These are phyloP conservation scores for Endomychus coccineus DNA, from an alignment of 2,888 invertebrate genomes.

Conservation along the genomic window DNA sequence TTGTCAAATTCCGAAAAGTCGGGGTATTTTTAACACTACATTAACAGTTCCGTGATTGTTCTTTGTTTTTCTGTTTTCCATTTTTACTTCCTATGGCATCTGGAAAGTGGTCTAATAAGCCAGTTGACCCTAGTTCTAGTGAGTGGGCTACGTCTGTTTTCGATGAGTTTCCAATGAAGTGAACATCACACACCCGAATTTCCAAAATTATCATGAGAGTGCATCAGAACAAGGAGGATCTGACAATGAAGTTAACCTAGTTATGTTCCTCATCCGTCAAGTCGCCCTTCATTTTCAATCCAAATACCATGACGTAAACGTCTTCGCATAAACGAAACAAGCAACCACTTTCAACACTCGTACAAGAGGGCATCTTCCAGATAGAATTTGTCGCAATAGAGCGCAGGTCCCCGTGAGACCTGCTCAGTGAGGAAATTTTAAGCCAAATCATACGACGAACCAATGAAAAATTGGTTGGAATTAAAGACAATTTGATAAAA, in stretches of 20 bases:
- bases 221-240: neutral
- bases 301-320: no score
- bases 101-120: no score
- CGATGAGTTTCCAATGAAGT: neutral
- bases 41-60: no score
- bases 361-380: slow-evolving; percentile 2
- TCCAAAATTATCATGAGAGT: slow-evolving; percentile 2
- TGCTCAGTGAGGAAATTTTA: slow-evolving; percentile 5
- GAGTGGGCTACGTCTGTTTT: slow-evolving; percentile 2
- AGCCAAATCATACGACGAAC: slow-evolving; percentile 2
- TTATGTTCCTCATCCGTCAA: no score
- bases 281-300: no score
- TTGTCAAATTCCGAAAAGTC: no score
- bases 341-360: neutral
- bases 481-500: neutral
- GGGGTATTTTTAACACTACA: no score
- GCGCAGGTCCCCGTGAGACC: neutral
- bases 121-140: no score
- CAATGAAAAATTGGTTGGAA: slow-evolving; percentile 3
- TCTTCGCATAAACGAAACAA: neutral
- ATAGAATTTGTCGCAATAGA: neutral
- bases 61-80: no score
- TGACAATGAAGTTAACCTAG: neutral
- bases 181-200: neutral
- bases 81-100: no score